Evolutionary conservation across 2,888 invertebrate genomes (phyloP).

Genomic region (Melipona beecheii): DNA sequence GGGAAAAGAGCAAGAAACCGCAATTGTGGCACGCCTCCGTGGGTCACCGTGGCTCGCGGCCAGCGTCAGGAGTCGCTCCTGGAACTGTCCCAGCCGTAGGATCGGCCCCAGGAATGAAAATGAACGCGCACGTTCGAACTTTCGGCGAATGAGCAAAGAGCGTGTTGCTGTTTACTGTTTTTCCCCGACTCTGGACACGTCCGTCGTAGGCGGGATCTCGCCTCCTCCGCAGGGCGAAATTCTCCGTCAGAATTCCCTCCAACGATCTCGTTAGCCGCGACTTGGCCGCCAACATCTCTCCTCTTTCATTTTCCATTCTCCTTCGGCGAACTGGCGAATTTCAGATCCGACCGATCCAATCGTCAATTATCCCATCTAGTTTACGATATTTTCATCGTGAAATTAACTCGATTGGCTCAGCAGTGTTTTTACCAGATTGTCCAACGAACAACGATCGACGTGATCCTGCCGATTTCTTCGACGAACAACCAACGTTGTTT

Average conservation of each 20-base stretch:
- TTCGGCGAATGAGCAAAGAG: constrained; percentile 51
- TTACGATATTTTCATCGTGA: too few relatives aligned
- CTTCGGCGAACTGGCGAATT: too few relatives aligned
- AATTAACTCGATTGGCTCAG: background rate
- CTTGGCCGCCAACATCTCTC: background rate
- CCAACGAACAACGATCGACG: background rate
- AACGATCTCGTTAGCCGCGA: constrained; percentile 26
- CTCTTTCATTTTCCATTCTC: too few relatives aligned
- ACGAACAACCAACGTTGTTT: background rate
- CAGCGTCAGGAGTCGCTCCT: constrained; percentile 56
- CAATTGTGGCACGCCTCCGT: constrained; percentile 53
- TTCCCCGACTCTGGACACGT: constrained; percentile 15
- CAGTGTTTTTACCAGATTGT: background rate
- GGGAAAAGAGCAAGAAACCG: constrained; percentile 65
- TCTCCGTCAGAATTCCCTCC: constrained; percentile 39
- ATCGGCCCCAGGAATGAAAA: constrained; percentile 56
- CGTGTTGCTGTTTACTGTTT: constrained; percentile 55
- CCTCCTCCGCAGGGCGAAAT: constrained; percentile 5
- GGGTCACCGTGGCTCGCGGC: constrained; percentile 63
- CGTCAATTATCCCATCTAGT: background rate
- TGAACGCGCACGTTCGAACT: constrained; percentile 50
- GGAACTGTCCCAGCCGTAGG: constrained; percentile 62
- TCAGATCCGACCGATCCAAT: background rate
- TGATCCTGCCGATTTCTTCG: background rate
- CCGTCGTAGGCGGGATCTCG: background rate